Evolutionary conservation across 2,888 invertebrate genomes (phyloP), one percentile per base, ranked within the genome.

Genomic region (Drosophila hawaiiensis): DNA sequence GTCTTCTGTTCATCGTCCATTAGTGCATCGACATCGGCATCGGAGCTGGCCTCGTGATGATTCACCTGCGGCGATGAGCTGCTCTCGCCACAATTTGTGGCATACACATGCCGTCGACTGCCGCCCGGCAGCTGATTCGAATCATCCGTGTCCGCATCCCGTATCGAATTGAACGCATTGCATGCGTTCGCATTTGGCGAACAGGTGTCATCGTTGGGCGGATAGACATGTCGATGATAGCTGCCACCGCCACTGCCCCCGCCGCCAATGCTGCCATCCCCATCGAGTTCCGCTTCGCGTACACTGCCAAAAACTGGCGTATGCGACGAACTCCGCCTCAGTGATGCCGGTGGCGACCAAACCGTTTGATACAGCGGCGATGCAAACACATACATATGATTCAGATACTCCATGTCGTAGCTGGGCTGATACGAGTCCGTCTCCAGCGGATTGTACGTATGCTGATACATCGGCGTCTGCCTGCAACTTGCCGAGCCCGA

Each of bases 381-480:
- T 7, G 93, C 93, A 62, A 93, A 93, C 12, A 93, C 93, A 65
- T 93, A 93, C 89, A 93, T 93, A 54, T 92, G 93, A 76, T 93
- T 93, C 22, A 92, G 88, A 63, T 92, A 92, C 80, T 93, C 93
- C 80, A 92, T 92, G 75, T 94, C 93, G 53, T 94, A 94, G 71
- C 93, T 93, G 37, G 94, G 94, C 76, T 92, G 88, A 79, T 94
- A 94, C 22, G 92, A 93, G 81, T 94, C 94, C 54, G 93, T 93
- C 83, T 93, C 93, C 39, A 93, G 73, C 12, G 94, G 94, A 82
- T 94, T 94, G 67, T 93, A 94, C 68, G 93, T 93, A 25, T 92
- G 92, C 78, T 93, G 92, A 77, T 93, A 92, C 91, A 92, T 92
- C n/a, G 93, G 93, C 14, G 93, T 93, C 61, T 93, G 95, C 0